phyloP scores from a whole-genome alignment of 2,888 invertebrate genomes.

The Theretra japonica region DNA sequence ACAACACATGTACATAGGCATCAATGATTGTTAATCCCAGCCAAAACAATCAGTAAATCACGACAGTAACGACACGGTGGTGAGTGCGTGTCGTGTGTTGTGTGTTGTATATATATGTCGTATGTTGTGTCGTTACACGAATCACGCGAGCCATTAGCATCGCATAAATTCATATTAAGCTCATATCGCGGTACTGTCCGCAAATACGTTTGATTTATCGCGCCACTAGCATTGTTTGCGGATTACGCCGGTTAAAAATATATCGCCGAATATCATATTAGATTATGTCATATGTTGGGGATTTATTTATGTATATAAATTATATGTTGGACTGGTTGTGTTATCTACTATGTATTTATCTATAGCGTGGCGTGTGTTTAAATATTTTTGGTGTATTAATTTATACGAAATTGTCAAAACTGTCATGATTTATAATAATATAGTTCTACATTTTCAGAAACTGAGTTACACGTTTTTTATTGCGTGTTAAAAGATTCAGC shows the following conservation, averaged over 20 bases:
- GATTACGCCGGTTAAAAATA: conserved; percentile 11
- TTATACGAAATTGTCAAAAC: too few relatives aligned
- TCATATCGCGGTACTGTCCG: conserved; percentile 39
- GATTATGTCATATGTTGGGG: neutral
- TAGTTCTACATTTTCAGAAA: too few relatives aligned
- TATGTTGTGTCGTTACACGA: conserved; percentile 40
- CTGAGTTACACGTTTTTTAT: too few relatives aligned
- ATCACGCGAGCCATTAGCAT: conserved; percentile 48
- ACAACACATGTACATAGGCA: conserved; percentile 9
- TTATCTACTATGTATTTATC: too few relatives aligned
- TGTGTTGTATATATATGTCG: neutral
- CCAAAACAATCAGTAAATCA: conserved; percentile 48
- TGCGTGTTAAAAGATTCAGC: too few relatives aligned
- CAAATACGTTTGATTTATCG: conserved; percentile 20
- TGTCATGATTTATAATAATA: too few relatives aligned
- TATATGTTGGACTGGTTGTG: too few relatives aligned
- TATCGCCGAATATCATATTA: neutral
- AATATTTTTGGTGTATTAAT: too few relatives aligned
- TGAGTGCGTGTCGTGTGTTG: conserved; percentile 34
- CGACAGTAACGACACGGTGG: conserved; percentile 48
- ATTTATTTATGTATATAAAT: too few relatives aligned
- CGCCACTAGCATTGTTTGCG: neutral
- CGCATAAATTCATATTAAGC: conserved; percentile 48
- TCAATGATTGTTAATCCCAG: conserved; percentile 26
- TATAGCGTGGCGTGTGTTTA: too few relatives aligned